phyloP scores from a whole-genome alignment of 2,888 invertebrate genomes.

The Tetrapedia diversipes region DNA sequence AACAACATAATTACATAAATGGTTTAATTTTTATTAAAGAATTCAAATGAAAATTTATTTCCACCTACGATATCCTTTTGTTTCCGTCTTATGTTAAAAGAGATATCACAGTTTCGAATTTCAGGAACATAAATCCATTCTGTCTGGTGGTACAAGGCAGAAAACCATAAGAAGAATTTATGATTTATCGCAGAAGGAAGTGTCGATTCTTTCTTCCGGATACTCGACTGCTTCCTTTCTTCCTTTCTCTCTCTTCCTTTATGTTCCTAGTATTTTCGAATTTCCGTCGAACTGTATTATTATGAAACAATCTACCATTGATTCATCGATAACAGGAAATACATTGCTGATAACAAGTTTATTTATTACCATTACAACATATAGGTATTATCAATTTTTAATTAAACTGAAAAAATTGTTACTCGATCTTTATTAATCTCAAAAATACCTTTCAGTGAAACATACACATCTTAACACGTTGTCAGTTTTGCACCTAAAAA shows the following conservation, averaged over 20 bases:
- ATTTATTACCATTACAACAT: not conserved
- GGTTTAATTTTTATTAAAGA: too few relatives aligned
- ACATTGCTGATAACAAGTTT: slow-evolving; percentile 25
- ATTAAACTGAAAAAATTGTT: not conserved
- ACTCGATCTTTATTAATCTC: not conserved
- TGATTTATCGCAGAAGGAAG: slow-evolving; percentile 70
- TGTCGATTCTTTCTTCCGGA: slow-evolving; percentile 61
- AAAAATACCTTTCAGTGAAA: too few relatives aligned
- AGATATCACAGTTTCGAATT: too few relatives aligned
- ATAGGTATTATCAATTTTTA: slow-evolving; percentile 2
- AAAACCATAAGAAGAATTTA: slow-evolving; percentile 73
- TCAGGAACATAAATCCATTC: slow-evolving; percentile 27
- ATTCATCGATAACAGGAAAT: slow-evolving; percentile 46
- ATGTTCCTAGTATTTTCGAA: slow-evolving; percentile 31
- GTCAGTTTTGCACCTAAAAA: too few relatives aligned
- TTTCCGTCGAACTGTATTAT: slow-evolving; percentile 29
- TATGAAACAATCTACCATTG: slow-evolving; percentile 31
- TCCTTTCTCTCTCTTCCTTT: slow-evolving; percentile 37
- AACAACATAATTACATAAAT: too few relatives aligned
- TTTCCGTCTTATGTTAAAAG: too few relatives aligned
- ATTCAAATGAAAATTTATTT: not conserved
- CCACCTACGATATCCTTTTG: not conserved
- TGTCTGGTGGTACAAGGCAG: slow-evolving; percentile 54
- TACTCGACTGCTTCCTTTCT: slow-evolving; percentile 36
- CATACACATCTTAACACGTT: too few relatives aligned